Evolutionary conservation across 2,888 invertebrate species (phyloP), one percentile per base, ranked within the genome.

Genomic region (Oligia strigilis): DNA sequence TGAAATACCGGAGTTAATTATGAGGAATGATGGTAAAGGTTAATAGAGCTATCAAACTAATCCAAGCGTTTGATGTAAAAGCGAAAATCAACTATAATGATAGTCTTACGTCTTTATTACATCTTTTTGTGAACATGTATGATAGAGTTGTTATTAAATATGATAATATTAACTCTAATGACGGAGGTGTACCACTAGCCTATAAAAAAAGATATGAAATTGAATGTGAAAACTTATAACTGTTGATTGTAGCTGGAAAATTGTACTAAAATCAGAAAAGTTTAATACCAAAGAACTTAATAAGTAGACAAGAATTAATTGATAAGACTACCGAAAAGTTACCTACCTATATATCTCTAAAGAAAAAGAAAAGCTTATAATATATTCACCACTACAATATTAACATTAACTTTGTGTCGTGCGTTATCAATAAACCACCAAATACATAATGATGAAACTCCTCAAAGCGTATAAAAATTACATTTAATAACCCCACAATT

Each of bases 41-140:
- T 84, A 84, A 85, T 66, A 78, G 58, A 85, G 43, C 77, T 75
- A 82, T 77, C 72, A 81, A 67, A 73, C 49, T 58, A 64, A 58
- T 66, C 67, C 86, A 77, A 66, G 14, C 9, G 1, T 62, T 66
- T 74, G 62, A 78, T 60, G 58, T 65, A 75, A 72, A 73, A 82
- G 70, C 74, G 9, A 77, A 29, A 72, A 77, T 78, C 9, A 78
- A 78, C 64, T 36, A 36, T 74, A 79, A 87, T 81, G 64, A 77
- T 75, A 77, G 69, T 65, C 58, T 71, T 60, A 70, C n/a, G 19
- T 55, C 40, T 70, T 83, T 1, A 55, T 83, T 36, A 46, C 55
- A 55, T 40, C 55, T 85, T 75, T 73, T 86, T 83, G 80, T 72
- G 40, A 58, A 40, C 19, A 70, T 0, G 2, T 40, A 49, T 23